Base-by-base conservation (phyloP, 2,113 vertebrate genomes). In the Neoarius graeffei region DNA sequence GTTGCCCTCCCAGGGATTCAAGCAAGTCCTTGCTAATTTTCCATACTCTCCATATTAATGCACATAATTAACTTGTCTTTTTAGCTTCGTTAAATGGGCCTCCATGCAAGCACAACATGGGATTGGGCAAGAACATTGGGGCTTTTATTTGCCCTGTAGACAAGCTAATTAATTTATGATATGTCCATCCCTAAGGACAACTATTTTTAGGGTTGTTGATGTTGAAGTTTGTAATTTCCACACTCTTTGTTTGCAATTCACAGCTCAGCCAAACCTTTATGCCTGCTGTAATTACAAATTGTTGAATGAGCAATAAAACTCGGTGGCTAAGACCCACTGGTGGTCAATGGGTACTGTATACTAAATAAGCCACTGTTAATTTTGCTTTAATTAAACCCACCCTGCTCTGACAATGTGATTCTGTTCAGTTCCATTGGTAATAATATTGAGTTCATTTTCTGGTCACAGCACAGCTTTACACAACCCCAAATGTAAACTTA, bases 261-360 rank as follows among this genome's bases (percentile, higher is more conserved):
- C 82, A 87, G 67, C 89, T 87, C 77, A 62, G 90, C 85, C 79
- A 87, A 69, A 5, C 57, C 19, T 86, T 92, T 89, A 92, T 91
- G 91, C 89, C 88, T 60, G 88, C 90, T 91, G 91, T 94, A 93
- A 94, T 94, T 92, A 93, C 91, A 88, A 87, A 89, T 74, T 20
- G 25, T 79, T 84, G 85, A 73, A 76, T 62, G 62, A 80, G 81
- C 71, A 71, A 35, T 48, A 23, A 86, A 87, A 86, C 83, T 11
- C 27, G 1, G 17, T 35, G 25, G 3, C 60, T 66, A 67, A 67
- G 48, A 60, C 80, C 57, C 56, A 60, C 66, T 42, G 66, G 66
- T 71, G n/a, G 67, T 54, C 27, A 57, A 35, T 17, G 73, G 11
- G n/a, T 85, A n/a, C n/a, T n/a, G n/a, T n/a, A 10, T 85, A 57